These are phyloP conservation scores for Pegoplata infirma DNA, from an alignment of 2,888 invertebrate genomes.

Conservation along the genomic window DNA sequence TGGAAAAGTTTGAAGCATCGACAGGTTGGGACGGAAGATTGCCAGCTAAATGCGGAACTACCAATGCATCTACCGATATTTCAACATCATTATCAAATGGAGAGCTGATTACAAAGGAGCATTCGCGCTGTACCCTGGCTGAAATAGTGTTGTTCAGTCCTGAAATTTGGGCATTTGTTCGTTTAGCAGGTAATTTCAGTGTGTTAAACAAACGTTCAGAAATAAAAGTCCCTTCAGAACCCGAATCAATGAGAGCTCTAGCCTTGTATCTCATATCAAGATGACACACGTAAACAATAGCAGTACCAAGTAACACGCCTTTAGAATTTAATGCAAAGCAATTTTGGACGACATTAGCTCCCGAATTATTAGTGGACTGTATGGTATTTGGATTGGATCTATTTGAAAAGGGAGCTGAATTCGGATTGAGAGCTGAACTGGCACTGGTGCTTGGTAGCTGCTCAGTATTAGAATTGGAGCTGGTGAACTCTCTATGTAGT, in stretches of 20 bases:
- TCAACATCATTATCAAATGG: neutral
- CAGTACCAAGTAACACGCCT: constrained; percentile 34
- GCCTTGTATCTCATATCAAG: neutral
- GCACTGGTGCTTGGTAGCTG: neutral
- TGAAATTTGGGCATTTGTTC: constrained; percentile 10
- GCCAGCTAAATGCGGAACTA: neutral
- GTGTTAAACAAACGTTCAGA: constrained; percentile 20
- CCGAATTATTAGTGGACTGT: constrained; percentile 33
- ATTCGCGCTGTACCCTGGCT: constrained; percentile 4
- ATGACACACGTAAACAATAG: constrained; percentile 15
- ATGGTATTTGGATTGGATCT: neutral
- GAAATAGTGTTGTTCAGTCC: constrained; percentile 28
- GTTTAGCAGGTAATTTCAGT: constrained; percentile 6
- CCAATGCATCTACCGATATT: neutral
- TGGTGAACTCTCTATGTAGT: neutral
- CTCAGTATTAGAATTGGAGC: neutral
- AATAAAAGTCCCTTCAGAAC: constrained; percentile 49
- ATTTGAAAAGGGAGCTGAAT: neutral
- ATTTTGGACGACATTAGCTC: too few relatives aligned
- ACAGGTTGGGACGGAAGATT: neutral
- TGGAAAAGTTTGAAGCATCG: neutral
- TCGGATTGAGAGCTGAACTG: neutral
- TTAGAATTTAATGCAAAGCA: neutral
- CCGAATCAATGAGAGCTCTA: constrained; percentile 46
- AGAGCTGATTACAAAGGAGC: constrained; percentile 6